phyloP scores from a whole-genome alignment of 2,888 invertebrate species.

The Camptogramma bilineatum region DNA sequence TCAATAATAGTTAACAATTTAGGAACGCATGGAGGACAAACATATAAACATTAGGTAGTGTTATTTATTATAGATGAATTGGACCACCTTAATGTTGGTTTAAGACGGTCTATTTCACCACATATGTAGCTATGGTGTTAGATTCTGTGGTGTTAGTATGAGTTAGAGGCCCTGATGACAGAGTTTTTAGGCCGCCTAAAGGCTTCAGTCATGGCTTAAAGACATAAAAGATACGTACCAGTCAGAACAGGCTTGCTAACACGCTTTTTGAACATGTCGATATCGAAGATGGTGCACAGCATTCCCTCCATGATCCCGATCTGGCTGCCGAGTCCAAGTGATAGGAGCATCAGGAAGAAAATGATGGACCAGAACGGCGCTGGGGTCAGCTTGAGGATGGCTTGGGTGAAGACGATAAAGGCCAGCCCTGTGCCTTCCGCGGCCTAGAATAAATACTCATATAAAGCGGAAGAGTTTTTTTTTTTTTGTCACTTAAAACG shows the following conservation, averaged over 20 bases:
- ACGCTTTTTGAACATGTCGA: constrained; percentile 95
- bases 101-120: too few relatives aligned
- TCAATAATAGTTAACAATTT: too few relatives aligned
- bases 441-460: constrained; percentile 84
- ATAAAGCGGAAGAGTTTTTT: background rate
- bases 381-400: constrained; percentile 96
- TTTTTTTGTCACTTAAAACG: too few relatives aligned
- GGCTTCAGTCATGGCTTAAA: constrained; percentile 27
- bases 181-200: too few relatives aligned
- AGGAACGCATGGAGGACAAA: too few relatives aligned
- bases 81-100: too few relatives aligned
- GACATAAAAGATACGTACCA: constrained; percentile 79
- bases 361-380: constrained; percentile 98
- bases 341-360: constrained; percentile 97
- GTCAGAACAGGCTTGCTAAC: constrained; percentile 95
- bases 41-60: too few relatives aligned
- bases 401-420: constrained; percentile 98
- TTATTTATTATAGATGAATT: too few relatives aligned
- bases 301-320: constrained; percentile 98
- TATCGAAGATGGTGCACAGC: constrained; percentile 97
- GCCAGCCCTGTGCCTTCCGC: constrained; percentile 98
- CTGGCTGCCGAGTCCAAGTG: constrained; percentile 97
- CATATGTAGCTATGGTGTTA: too few relatives aligned
- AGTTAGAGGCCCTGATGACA: too few relatives aligned
- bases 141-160: too few relatives aligned